Evolutionary conservation across 2,888 invertebrate species (phyloP), one percentile per base, ranked within the genome.

Genomic region (Pseudococcus longispinus): DNA sequence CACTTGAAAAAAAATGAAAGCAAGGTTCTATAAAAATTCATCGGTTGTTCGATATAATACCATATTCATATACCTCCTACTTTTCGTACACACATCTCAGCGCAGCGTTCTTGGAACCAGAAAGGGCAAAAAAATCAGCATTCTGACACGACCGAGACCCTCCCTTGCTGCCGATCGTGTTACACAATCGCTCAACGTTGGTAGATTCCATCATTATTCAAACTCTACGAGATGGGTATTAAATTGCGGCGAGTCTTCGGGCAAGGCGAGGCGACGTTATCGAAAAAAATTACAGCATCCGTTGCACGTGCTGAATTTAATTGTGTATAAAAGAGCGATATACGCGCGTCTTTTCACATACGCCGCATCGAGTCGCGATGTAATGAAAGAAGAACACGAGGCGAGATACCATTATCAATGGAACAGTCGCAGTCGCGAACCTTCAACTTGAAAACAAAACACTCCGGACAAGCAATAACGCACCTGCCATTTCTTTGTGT

Each of bases 401-500:
- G 77, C 77, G 29, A 70, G 29, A 70, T 70, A 13, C 70, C 70
- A 80, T 80, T 42, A 80, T 80, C 77, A 80, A 80, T 80, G 77
- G 42, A 80, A 42, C 70, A 70, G 70, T 70, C 29, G 32, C 74
- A 74, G 32, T 74, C 74, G 74, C 74, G 77, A 80, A 80, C 77
- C 77, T 80, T 80, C 77, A 80, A 37, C 77, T 42, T 80, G 77
- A 80, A 80, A 42, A 80, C 77, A 80, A 80, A 80, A 80, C 77
- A 42, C n/a, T 29, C 20, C 42, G 42, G 32, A 42, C 18, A 18
- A 42, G 20, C 77, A 42, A 42, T 80, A 80, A 42, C 77, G 42
- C 77, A 80, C 77, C 77, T 42, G 77, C 42, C n/a, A 42, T 42
- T 80, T 70, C 70, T 70, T 70, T 70, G 70, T 70, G 70, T 29